Evolutionary conservation across 2,797 vertebrate species (phyloP).

Genomic region (Pitangus sulphuratus): DNA sequence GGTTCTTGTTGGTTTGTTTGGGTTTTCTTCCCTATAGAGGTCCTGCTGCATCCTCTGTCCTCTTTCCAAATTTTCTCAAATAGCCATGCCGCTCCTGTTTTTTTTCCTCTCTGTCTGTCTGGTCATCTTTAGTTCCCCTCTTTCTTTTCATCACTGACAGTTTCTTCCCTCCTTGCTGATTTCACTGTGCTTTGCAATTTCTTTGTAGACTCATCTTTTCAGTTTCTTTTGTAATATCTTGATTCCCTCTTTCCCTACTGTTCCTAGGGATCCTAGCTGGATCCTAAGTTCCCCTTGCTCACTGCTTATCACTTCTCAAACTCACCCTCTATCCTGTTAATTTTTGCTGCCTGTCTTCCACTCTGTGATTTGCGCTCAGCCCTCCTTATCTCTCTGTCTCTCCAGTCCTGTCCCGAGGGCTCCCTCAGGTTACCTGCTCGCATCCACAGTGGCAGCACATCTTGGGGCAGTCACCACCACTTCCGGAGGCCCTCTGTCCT

Average conservation of each 20-base stretch:
- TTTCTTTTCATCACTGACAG: background rate
- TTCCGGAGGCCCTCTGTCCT: background rate
- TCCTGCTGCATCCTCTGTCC: background rate
- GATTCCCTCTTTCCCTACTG: background rate
- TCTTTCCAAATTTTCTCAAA: background rate
- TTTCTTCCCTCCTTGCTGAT: background rate
- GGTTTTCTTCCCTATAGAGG: fast-evolving
- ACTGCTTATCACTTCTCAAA: background rate
- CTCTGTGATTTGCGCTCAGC: fast-evolving
- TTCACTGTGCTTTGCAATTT: background rate
- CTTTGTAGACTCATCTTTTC: background rate
- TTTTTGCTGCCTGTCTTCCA: background rate
- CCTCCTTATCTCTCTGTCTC: background rate
- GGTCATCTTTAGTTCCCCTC: background rate
- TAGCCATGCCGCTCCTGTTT: background rate
- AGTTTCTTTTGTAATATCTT: background rate
- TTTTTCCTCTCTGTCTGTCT: background rate
- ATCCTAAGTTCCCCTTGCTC: background rate
- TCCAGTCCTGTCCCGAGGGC: fast-evolving
- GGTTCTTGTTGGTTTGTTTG: background rate
- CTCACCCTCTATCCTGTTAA: fast-evolving
- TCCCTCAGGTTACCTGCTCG: background rate
- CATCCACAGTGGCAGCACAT: background rate
- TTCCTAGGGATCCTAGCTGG: background rate
- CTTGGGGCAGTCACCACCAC: background rate